Percentiles rank a stretch among this genome's conserved stretches.
Conservation (phyloP, 2,113 vertebrate genomes). For the Podarcis raffonei region DNA sequence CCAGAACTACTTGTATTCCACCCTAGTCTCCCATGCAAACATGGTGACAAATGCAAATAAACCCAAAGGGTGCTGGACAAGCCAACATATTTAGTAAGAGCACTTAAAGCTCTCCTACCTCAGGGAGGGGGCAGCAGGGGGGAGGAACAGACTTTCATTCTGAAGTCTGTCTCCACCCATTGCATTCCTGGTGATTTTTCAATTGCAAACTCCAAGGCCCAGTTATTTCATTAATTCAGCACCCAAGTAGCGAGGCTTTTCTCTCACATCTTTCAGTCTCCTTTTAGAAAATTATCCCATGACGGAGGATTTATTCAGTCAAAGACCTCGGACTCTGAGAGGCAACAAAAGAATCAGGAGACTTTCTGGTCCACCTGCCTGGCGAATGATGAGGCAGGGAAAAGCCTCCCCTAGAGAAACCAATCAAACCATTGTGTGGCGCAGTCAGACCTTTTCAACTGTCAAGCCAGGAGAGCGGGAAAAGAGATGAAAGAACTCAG, state of each 20-base stretch:
- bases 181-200: slow-evolving; percentile 86
- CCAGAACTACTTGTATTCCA: slow-evolving; percentile 71
- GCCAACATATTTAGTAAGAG: slow-evolving; percentile 61
- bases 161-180: slow-evolving; percentile 80
- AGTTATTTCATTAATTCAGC: slow-evolving; percentile 89
- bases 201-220: slow-evolving; percentile 82
- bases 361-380: slow-evolving; percentile 99
- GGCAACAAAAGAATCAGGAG: slow-evolving; percentile 98
- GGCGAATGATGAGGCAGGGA: slow-evolving; percentile 94
- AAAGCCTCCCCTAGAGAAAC: slow-evolving; percentile 93
- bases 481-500: slow-evolving; percentile 92
- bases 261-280: slow-evolving; percentile 84
- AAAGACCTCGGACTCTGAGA: slow-evolving; percentile 88
- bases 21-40: slow-evolving; percentile 65
- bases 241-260: slow-evolving; percentile 83
- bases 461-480: slow-evolving; percentile 92
- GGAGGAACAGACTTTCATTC: slow-evolving; percentile 65
- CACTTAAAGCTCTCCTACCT: slow-evolving; percentile 72
- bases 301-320: slow-evolving; percentile 95
- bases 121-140: slow-evolving; percentile 47
- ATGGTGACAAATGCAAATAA: slow-evolving; percentile 73
- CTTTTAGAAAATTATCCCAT: slow-evolving; percentile 97
- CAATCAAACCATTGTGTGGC: slow-evolving; percentile 99
- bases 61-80: slow-evolving; percentile 47
- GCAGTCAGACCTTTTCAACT: slow-evolving; percentile 99